Base-by-base conservation (phyloP, 1,140 invertebrate genomes). In the Elymnias hypermnestra region DNA sequence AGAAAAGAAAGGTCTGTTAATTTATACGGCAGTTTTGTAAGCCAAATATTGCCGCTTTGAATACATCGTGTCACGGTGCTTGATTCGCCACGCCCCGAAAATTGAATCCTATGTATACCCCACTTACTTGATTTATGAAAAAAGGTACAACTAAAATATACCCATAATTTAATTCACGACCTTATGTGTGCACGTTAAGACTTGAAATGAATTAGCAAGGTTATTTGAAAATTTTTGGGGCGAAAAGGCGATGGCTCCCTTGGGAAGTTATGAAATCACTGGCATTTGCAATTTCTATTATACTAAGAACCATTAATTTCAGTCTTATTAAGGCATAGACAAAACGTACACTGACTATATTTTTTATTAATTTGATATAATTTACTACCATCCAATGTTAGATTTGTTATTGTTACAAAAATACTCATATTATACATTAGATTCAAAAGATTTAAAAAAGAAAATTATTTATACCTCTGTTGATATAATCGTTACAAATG, bases 261-360 rank as follows among this genome's bases (percentile, higher is more conserved):
- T 40, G 84, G 77, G 86, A 86, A 68, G 77, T 77, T 81, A 87
- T 87, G 79, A 87, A 87, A 87, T 87, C 86, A 87, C 72, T 87
- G 86, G 84, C 85, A 87, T 87, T 87, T 87, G 84, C 82, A 87
- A 61, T 75, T 81, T 83, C 79, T 86, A 86, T 86, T 86, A 81
- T 86, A 78, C 67, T 71, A 75, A 66, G 76, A 86, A 82, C 76
- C 79, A 83, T 86, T 83, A 83, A 86, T 79, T 86, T 65, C 73
- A 57, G 72, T 68, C 74, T 86, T 83, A 83, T 74, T 83, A 77
- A 74, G 69, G 65, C 69, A 81, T 71, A 81, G 72, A 79, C 67
- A 81, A 77, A 73, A 81, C 46, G 43, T 15, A 18, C 40, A 50
- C 41, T 53, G 57, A 44, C 38, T 39, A 26, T 13, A 22, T 36